These are phyloP conservation scores for Hydractinia echinata DNA, from an alignment of 30 jellyfish, hydroid and myxozoan genomes.

Conservation along the genomic window DNA sequence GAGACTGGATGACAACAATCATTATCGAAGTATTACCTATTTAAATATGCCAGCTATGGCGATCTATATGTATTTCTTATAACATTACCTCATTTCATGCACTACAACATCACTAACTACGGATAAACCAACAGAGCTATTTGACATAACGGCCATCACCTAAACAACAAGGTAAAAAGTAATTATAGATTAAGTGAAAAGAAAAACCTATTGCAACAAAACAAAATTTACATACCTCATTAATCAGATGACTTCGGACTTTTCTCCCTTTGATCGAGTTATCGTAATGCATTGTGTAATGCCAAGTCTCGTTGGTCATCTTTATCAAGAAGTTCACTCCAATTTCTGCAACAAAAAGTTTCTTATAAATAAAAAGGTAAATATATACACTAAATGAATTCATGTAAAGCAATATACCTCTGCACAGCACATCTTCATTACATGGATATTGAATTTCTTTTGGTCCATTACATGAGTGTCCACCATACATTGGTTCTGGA, in stretches of 20 bases:
- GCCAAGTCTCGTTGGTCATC: constrained; percentile 12
- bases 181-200: no score
- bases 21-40: no score
- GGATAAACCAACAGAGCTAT: no score
- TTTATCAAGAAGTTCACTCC: not conserved
- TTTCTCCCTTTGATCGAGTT: not conserved
- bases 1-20: no score
- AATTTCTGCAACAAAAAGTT: not conserved
- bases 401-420: constrained; percentile 26
- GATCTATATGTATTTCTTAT: no score
- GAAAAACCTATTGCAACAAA: not conserved
- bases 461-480: constrained; percentile 45
- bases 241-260: no score
- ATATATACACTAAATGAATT: not conserved
- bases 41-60: no score
- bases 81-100: no score
- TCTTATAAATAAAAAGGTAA: not conserved
- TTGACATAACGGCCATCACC: no score
- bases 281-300: constrained; percentile 1
- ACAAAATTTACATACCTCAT: not conserved
- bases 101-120: no score
- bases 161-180: no score
- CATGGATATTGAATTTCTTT: constrained; percentile 14
- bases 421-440: constrained; percentile 37
- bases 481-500: constrained; percentile 56